Percentiles rank a stretch among this genome's conserved stretches.
These are phyloP conservation scores for Calliopsis andreniformis DNA, from an alignment of 1,140 invertebrate genomes.

Conservation along the genomic window DNA sequence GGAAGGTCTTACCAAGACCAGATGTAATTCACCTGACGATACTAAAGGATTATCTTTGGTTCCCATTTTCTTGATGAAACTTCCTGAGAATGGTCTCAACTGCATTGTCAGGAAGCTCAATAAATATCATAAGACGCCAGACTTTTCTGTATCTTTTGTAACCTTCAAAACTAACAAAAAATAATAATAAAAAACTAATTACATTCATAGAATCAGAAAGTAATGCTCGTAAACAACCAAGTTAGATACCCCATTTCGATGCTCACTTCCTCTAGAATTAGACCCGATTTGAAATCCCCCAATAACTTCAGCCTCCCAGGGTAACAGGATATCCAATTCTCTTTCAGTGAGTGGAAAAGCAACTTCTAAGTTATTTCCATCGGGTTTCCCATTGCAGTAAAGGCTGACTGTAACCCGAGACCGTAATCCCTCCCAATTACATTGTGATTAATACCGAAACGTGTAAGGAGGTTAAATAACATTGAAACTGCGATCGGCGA, in stretches of 20 bases:
- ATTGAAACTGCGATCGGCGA: constrained; percentile 50
- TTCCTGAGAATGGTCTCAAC: not conserved
- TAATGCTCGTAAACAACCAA: too few species aligned
- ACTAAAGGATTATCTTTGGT: constrained; percentile 25
- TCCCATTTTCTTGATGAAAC: constrained; percentile 17
- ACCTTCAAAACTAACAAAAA: too few species aligned
- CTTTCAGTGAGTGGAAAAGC: not conserved
- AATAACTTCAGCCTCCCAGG: not conserved
- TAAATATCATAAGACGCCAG: too few species aligned
- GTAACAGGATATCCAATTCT: not conserved
- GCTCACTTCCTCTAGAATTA: too few species aligned
- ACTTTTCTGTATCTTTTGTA: too few species aligned
- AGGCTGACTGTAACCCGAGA: not conserved
- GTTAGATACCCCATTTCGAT: too few species aligned
- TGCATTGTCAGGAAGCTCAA: too few species aligned
- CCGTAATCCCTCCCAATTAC: constrained; percentile 22
- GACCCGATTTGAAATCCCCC: too few species aligned
- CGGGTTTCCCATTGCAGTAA: not conserved
- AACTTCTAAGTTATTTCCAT: not conserved
- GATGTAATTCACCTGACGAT: constrained; percentile 11
- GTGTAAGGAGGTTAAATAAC: constrained; percentile 48
- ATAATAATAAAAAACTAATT: too few species aligned
- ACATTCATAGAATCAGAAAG: too few species aligned
- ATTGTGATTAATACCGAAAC: constrained; percentile 31
- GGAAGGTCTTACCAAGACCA: not conserved